A percentile compares a stretch with the other conserved stretches of the same genome.
Evolutionary conservation across 1,140 invertebrate species (phyloP).

Genomic region (Drosophila biarmipes): DNA sequence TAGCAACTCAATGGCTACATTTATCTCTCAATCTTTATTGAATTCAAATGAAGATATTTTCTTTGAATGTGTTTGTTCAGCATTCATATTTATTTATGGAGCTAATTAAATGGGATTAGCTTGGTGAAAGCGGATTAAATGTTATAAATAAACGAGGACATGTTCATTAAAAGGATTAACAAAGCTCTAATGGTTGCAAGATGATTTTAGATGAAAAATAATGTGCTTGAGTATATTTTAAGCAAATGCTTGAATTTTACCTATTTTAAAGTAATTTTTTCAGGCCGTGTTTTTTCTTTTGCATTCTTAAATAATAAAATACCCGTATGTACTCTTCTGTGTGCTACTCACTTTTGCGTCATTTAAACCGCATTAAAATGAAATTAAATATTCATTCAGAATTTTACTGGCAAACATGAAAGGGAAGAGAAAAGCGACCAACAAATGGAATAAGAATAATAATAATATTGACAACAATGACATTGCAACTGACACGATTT

Average conservation of each 20-base stretch:
- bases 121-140: neutral
- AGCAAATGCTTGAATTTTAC: neutral
- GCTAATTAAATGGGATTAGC: conserved; percentile 6
- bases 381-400: conserved; percentile 66
- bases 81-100: neutral
- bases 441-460: conserved; percentile 29
- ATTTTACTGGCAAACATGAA: conserved; percentile 40
- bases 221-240: neutral
- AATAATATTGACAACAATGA: conserved; percentile 46
- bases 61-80: neutral
- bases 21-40: neutral
- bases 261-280: neutral
- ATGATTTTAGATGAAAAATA: neutral
- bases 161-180: conserved; percentile 1
- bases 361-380: conserved; percentile 65
- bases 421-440: neutral
- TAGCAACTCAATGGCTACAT: no score
- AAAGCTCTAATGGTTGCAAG: neutral
- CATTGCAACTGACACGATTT: conserved; percentile 59
- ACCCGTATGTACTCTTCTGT: neutral
- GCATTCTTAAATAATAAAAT: neutral
- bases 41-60: neutral
- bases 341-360: conserved; percentile 30
- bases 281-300: neutral
- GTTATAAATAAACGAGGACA: neutral